These are phyloP conservation scores for Leptestheria dahalacensis DNA, from an alignment of 1,140 invertebrate species.

Conservation along the genomic window DNA sequence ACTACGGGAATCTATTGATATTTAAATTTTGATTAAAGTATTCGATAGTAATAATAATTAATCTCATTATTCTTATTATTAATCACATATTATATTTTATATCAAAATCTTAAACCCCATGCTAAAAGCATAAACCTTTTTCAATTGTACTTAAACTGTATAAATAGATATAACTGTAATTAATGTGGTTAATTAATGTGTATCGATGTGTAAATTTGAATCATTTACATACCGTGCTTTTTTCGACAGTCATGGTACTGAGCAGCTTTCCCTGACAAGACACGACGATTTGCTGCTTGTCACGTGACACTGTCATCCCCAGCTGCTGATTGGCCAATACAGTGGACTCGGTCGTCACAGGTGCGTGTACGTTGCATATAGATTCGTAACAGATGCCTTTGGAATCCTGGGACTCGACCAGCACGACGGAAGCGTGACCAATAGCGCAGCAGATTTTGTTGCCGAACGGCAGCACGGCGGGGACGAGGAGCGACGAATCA, in stretches of 20 bases:
- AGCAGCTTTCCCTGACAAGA: neutral
- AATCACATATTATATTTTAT: too few relatives aligned
- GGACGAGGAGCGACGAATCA: neutral
- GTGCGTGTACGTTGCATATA: neutral
- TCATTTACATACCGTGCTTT: neutral
- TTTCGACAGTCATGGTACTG: neutral
- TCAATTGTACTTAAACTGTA: neutral
- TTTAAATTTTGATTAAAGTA: too few relatives aligned
- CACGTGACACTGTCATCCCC: neutral
- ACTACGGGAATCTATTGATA: neutral
- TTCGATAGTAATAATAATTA: too few relatives aligned
- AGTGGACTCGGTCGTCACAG: neutral
- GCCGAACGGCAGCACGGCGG: neutral
- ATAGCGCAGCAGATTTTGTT: neutral
- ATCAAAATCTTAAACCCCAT: too few relatives aligned
- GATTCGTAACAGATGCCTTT: neutral
- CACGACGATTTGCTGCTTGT: neutral
- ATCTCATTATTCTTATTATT: too few relatives aligned
- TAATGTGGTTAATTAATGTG: neutral
- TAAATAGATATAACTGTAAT: neutral
- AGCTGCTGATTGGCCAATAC: neutral
- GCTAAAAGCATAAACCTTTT: neutral
- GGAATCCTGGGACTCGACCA: neutral
- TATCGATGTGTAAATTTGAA: too few relatives aligned
- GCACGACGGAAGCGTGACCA: neutral